phyloP scores from a whole-genome alignment of 1,140 invertebrate species.

The Drosophila ambigua region DNA sequence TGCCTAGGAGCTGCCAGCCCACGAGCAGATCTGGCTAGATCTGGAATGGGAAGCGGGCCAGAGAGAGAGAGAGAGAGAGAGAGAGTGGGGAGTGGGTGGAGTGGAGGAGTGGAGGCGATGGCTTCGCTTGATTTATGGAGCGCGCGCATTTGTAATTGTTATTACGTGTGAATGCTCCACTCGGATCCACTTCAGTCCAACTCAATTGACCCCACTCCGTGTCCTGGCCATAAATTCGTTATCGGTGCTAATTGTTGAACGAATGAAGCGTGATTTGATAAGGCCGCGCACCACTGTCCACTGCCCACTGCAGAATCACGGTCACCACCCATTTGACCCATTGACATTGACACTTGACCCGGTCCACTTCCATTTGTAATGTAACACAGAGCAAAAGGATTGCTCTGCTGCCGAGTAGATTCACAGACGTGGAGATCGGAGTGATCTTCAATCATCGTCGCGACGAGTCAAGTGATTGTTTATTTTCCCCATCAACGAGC shows the following conservation, averaged over 20 bases:
- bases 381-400: not conserved
- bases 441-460: too few species aligned
- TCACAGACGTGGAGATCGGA: too few species aligned
- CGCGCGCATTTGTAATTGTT: conserved; percentile 62
- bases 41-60: conserved; percentile 5
- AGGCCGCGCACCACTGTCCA: not conserved
- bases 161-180: conserved; percentile 53
- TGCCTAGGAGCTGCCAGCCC: conserved; percentile 27
- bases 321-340: conserved; percentile 7
- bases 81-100: not conserved
- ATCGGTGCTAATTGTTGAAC: conserved; percentile 62
- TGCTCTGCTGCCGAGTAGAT: not conserved
- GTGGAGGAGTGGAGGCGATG: not conserved
- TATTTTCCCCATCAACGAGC: too few species aligned
- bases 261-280: conserved; percentile 51
- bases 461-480: too few species aligned
- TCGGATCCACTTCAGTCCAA: conserved; percentile 27
- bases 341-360: not conserved
- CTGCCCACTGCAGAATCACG: not conserved
- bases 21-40: not conserved
- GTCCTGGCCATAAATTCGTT: conserved; percentile 56
- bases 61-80: not conserved
- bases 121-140: conserved; percentile 58
- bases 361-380: not conserved
- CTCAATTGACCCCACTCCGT: not conserved